Evolutionary conservation across 2,888 invertebrate genomes (phyloP), one percentile per base, ranked within the genome.

Genomic region (Acleris holmiana): DNA sequence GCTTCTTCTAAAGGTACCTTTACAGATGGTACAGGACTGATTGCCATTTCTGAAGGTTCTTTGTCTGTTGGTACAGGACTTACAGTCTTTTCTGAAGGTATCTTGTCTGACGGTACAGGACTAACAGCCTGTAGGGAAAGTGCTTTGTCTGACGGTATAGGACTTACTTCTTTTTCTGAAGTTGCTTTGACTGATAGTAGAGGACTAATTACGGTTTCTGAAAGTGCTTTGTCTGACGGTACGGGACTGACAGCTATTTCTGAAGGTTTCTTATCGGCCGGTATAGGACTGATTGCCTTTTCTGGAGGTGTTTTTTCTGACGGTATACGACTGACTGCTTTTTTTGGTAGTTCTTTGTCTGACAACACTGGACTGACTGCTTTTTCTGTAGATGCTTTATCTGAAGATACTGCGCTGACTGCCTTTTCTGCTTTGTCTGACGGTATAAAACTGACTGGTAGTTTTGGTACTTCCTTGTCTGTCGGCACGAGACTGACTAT

Each of bases 391-490:
- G 46, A 21, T 13, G 35, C 18, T 29, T 17, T 65, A 17, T 61
- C 69, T 0, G 66, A 67, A 2, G 41, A 46, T 25, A 21, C 41
- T 7, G 67, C n/a, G 25, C 59, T 51, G 0, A 19, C 23, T 2
- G 1, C 58, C 35, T 71, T 69, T 0, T 66, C 60, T 47, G 41
- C 48, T 6, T 67, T 66, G 0, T 67, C 51, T 8, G 57, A 58
- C 17, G 7, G 49, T 8, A 40, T 13, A 1, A 35, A 4, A 13
- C 35, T 53, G n/a, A 4, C 2, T 41, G 40, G 17, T n/a, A 17
- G 41, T 6, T 63, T 55, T 15, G 54, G 46, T 10, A 41, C 46
- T 10, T 35, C 40, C 18, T 54, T 54, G 0, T 67, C 69, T 0
- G 66, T 66, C 6, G 25, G 49, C 23, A 25, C 21, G 4, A 49